phyloP scores from a whole-genome alignment of 2,888 invertebrate genomes.

The Metopia argyrocephala region DNA sequence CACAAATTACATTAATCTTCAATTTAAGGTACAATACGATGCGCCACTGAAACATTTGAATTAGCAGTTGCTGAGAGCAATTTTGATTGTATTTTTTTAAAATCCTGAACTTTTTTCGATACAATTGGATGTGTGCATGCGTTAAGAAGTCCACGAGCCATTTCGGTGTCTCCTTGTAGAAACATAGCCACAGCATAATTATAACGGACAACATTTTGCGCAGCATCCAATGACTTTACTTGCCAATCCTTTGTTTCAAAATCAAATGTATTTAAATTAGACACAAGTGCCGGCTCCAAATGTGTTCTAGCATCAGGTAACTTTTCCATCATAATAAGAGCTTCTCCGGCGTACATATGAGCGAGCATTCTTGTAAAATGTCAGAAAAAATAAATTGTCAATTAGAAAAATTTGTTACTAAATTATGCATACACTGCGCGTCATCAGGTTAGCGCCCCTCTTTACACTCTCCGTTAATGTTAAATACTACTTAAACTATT shows the following conservation, averaged over 20 bases:
- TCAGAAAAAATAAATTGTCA: constrained; percentile 53
- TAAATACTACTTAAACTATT: too few species aligned
- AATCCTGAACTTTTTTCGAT: constrained; percentile 56
- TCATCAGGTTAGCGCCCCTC: too few species aligned
- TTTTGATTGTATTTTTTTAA: constrained; percentile 47
- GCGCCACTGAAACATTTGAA: neutral
- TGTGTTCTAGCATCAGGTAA: constrained; percentile 91
- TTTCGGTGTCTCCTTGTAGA: constrained; percentile 86
- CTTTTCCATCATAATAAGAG: constrained; percentile 88
- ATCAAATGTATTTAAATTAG: constrained; percentile 80
- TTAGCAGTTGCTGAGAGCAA: neutral
- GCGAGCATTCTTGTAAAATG: constrained; percentile 83
- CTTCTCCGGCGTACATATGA: constrained; percentile 94
- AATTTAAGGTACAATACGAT: neutral
- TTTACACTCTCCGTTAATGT: too few species aligned
- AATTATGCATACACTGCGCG: too few species aligned
- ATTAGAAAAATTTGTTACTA: too few species aligned
- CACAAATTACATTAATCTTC: neutral
- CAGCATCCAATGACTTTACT: constrained; percentile 81
- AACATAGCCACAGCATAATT: constrained; percentile 88
- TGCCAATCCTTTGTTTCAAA: constrained; percentile 80
- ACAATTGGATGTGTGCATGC: constrained; percentile 76
- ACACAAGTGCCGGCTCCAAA: constrained; percentile 87
- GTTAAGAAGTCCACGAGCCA: constrained; percentile 77
- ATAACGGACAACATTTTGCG: constrained; percentile 86